These are phyloP conservation scores for Haliaeetus leucogaster DNA, from an alignment of 2,113 vertebrate species.

Conservation along the genomic window DNA sequence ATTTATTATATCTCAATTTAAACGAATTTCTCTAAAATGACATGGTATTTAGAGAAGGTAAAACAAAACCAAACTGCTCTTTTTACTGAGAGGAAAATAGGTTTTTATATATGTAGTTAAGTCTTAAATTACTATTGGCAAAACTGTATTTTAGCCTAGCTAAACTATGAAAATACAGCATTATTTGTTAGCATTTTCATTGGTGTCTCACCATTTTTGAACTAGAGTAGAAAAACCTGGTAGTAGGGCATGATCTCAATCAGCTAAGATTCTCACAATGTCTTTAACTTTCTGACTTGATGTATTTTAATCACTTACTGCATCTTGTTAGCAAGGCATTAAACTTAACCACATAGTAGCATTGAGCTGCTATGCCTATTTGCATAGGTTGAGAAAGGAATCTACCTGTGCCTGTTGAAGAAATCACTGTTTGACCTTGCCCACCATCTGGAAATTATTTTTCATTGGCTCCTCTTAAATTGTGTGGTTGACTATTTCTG, in stretches of 20 bases:
- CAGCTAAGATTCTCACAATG: not conserved
- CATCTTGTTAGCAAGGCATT: not conserved
- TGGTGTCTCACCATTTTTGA: not conserved
- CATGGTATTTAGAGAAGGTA: not conserved
- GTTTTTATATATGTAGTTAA: not conserved
- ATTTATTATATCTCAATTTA: slow-evolving; percentile 23
- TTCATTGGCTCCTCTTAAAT: not conserved
- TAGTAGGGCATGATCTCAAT: not conserved
- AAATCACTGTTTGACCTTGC: not conserved
- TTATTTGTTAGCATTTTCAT: not conserved
- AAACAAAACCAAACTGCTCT: not conserved
- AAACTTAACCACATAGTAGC: not conserved
- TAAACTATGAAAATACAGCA: not conserved
- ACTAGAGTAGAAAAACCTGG: not conserved
- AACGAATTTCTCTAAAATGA: slow-evolving; percentile 9
- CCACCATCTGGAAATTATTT: not conserved
- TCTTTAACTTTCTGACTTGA: not conserved
- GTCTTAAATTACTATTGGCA: not conserved
- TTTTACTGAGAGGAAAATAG: not conserved
- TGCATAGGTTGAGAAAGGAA: not conserved
- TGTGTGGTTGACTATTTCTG: not conserved
- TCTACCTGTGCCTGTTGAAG: not conserved
- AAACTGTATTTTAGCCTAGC: not conserved
- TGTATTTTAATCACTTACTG: not conserved
- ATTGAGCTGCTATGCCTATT: not conserved